Evolutionary conservation across 2,888 invertebrate species (phyloP).

Genomic region (Sarcophaga caerulescens): DNA sequence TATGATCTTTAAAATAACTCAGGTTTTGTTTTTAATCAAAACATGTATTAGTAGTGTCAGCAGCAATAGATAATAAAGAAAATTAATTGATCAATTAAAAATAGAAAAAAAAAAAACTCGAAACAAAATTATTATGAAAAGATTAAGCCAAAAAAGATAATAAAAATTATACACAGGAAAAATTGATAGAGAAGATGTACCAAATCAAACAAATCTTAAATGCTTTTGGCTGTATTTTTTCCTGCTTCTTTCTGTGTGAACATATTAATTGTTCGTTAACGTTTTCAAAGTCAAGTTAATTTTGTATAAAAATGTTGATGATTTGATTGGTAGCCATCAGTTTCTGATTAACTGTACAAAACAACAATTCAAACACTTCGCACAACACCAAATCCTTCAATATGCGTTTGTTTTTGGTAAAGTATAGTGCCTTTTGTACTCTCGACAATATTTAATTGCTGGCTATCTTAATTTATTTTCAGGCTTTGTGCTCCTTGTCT

Average conservation of each 20-base stretch:
- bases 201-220: slow-evolving; percentile 6
- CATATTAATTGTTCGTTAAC: slow-evolving; percentile 1
- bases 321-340: slow-evolving; percentile 71
- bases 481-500: slow-evolving; percentile 73
- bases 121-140: not conserved
- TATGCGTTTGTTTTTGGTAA: slow-evolving; percentile 77
- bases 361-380: slow-evolving; percentile 69
- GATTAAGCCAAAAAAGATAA: not conserved
- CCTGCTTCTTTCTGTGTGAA: slow-evolving; percentile 16
- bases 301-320: slow-evolving; percentile 71
- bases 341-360: slow-evolving; percentile 65
- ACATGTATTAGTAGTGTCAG: slow-evolving; percentile 13
- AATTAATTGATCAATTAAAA: slow-evolving; percentile 55
- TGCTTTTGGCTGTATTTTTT: slow-evolving; percentile 25
- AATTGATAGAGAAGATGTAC: slow-evolving; percentile 2
- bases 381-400: slow-evolving; percentile 20
- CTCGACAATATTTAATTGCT: not conserved
- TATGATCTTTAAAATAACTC: not conserved
- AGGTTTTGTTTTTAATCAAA: slow-evolving; percentile 9
- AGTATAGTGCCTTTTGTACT: slow-evolving; percentile 54
- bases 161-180: slow-evolving; percentile 43
- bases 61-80: slow-evolving; percentile 30
- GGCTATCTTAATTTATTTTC: not conserved
- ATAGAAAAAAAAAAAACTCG: not conserved
- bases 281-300: slow-evolving; percentile 22